Evolutionary conservation across 2,888 invertebrate genomes (phyloP).

Genomic region (Agrilus biguttatus): DNA sequence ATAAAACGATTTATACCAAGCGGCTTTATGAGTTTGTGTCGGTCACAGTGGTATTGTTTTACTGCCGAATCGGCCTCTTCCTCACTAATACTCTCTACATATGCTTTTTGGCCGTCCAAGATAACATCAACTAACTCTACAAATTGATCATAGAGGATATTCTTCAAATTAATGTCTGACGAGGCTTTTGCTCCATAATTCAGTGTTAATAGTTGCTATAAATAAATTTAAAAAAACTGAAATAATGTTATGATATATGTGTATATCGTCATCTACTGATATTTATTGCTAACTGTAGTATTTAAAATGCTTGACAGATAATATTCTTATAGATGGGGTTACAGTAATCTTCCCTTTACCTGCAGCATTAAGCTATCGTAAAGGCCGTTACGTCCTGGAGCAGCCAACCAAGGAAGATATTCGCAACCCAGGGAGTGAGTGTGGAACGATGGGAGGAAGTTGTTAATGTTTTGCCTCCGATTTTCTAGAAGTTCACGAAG

Average conservation of each 20-base stretch:
- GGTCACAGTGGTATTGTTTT: slow-evolving; percentile 51
- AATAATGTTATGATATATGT: too few relatives aligned
- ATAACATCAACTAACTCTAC: slow-evolving; percentile 56
- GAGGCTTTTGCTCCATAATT: slow-evolving; percentile 41
- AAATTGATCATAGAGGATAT: slow-evolving; percentile 52
- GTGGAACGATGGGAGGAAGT: slow-evolving; percentile 33
- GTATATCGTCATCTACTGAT: too few relatives aligned
- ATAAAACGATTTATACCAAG: slow-evolving; percentile 36
- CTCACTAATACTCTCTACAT: slow-evolving; percentile 47
- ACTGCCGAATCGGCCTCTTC: slow-evolving; percentile 38
- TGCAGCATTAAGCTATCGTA: slow-evolving; percentile 35
- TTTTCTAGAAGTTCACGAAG: slow-evolving; percentile 49
- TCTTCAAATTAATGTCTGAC: slow-evolving; percentile 39
- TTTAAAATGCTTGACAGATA: too few relatives aligned
- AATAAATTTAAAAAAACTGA: slow-evolving; percentile 7
- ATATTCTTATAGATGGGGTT: background rate
- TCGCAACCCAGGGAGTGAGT: slow-evolving; percentile 34
- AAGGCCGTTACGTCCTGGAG: slow-evolving; percentile 39
- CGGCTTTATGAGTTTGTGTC: slow-evolving; percentile 50
- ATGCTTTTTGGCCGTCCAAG: slow-evolving; percentile 55
- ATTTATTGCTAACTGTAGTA: too few relatives aligned
- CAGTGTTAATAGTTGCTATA: slow-evolving; percentile 28
- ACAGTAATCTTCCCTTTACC: slow-evolving; percentile 14
- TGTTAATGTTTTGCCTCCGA: slow-evolving; percentile 42
- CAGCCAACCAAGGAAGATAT: slow-evolving; percentile 64